Conservation (phyloP, 2,797 vertebrate species). For the Anguilla obscura region DNA sequence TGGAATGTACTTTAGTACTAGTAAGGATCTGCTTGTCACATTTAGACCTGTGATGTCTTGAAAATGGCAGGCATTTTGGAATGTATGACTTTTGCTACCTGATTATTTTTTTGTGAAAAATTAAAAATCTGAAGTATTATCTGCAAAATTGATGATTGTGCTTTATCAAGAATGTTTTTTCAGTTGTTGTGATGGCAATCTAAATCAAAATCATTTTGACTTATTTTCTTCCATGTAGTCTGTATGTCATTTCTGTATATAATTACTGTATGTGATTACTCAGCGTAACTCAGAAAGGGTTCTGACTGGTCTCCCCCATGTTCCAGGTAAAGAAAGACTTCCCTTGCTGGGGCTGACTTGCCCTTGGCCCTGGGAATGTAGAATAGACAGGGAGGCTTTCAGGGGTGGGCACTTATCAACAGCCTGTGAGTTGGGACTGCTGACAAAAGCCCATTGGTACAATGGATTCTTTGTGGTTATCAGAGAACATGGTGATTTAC, state of each 20-base stretch:
- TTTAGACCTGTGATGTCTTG: background rate
- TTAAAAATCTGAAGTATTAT: background rate
- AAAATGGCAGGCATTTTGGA: background rate
- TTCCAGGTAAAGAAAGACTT: constrained; percentile 14
- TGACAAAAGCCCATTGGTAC: constrained; percentile 26
- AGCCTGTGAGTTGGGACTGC: background rate
- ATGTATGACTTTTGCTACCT: background rate
- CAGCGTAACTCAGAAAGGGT: background rate
- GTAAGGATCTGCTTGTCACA: background rate
- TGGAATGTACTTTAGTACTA: background rate
- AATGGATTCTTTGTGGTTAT: constrained; percentile 26
- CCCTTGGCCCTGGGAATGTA: constrained; percentile 16
- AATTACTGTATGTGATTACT: background rate
- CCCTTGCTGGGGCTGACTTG: background rate
- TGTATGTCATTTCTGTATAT: background rate
- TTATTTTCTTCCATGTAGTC: background rate
- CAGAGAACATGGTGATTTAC: background rate
- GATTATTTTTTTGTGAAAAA: background rate
- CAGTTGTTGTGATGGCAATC: background rate
- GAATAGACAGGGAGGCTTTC: background rate
- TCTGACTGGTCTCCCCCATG: background rate
- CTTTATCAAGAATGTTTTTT: background rate
- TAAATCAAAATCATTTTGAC: background rate
- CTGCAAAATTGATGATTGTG: background rate
- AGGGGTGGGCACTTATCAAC: background rate